Evolutionary conservation across 2,888 invertebrate species (phyloP).

Genomic region (Cotesia congregata): DNA sequence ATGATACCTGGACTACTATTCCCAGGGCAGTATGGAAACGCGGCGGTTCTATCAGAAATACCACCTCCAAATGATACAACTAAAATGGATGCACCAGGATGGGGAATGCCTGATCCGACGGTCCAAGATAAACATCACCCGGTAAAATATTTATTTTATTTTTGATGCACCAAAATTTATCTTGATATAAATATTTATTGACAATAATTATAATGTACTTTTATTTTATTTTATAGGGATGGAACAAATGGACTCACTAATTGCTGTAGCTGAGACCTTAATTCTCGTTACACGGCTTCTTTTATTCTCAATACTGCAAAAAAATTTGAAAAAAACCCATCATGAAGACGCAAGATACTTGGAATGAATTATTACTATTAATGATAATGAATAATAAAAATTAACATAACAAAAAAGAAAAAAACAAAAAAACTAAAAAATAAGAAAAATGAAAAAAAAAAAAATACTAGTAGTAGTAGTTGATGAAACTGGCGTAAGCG

Average conservation of each 20-base stretch:
- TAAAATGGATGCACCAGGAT: slow-evolving; percentile 64
- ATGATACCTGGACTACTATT: slow-evolving; percentile 64
- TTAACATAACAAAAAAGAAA: slow-evolving; percentile 33
- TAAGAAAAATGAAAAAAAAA: slow-evolving; percentile 33
- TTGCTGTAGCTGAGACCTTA: slow-evolving; percentile 35
- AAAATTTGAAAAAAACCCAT: slow-evolving; percentile 26
- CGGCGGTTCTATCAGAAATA: slow-evolving; percentile 61
- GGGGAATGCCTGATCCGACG: slow-evolving; percentile 66
- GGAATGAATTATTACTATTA: slow-evolving; percentile 3
- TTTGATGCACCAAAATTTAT: slow-evolving; percentile 2
- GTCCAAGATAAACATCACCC: slow-evolving; percentile 66
- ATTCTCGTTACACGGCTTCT: slow-evolving; percentile 44
- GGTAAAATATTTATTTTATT: slow-evolving; percentile 50
- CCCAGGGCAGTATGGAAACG: slow-evolving; percentile 61
- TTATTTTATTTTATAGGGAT: slow-evolving; percentile 66
- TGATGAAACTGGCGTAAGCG: slow-evolving; percentile 45
- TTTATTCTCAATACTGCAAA: slow-evolving; percentile 46
- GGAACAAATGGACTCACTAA: slow-evolving; percentile 73
- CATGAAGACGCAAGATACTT: slow-evolving; percentile 13
- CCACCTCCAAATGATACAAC: slow-evolving; percentile 60
- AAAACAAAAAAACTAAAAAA: slow-evolving; percentile 32
- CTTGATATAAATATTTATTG: slow-evolving; percentile 14
- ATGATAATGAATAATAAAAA: slow-evolving; percentile 15
- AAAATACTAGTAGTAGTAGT: slow-evolving; percentile 40
- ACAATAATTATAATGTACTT: neutral